phyloP scores from a whole-genome alignment of 2,113 vertebrate species.

The Neogobius melanostomus region DNA sequence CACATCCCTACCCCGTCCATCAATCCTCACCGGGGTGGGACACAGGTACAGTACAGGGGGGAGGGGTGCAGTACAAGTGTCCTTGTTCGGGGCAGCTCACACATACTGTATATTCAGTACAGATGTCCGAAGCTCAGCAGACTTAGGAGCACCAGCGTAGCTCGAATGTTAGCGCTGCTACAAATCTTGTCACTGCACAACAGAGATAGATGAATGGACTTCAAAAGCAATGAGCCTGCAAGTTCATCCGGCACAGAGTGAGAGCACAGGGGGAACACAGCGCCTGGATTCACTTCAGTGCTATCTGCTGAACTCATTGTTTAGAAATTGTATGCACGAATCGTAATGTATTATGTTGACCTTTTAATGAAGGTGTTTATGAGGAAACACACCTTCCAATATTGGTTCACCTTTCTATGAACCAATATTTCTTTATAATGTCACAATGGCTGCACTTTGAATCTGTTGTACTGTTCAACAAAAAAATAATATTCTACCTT shows the following conservation, averaged over 20 bases:
- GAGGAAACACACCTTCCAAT: too few species aligned
- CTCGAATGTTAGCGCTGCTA: conserved; percentile 50
- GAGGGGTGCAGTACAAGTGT: conserved; percentile 50
- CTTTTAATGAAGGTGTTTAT: too few species aligned
- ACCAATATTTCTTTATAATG: too few species aligned
- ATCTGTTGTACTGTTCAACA: too few species aligned
- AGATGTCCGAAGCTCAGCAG: conserved; percentile 52
- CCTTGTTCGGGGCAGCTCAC: conserved; percentile 54
- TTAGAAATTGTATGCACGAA: background rate
- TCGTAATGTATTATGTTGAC: too few species aligned
- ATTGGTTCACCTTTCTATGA: too few species aligned
- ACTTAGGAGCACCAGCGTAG: conserved; percentile 40
- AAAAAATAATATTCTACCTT: too few species aligned
- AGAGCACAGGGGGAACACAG: conserved; percentile 23
- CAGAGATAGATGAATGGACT: conserved; percentile 54
- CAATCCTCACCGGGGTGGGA: conserved; percentile 47
- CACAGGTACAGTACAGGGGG: conserved; percentile 40
- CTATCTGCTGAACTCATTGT: background rate
- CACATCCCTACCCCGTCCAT: conserved; percentile 55
- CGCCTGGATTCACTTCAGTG: conserved; percentile 5
- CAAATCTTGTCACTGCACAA: conserved; percentile 57
- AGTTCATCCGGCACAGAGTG: conserved; percentile 44
- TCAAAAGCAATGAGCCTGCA: conserved; percentile 53
- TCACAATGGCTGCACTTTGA: too few species aligned
- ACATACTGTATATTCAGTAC: conserved; percentile 24